A percentile compares a stretch with the other conserved stretches of the same genome.
These are phyloP conservation scores for Philhelius pedissequus DNA, from an alignment of 2,888 invertebrate genomes.

Conservation along the genomic window DNA sequence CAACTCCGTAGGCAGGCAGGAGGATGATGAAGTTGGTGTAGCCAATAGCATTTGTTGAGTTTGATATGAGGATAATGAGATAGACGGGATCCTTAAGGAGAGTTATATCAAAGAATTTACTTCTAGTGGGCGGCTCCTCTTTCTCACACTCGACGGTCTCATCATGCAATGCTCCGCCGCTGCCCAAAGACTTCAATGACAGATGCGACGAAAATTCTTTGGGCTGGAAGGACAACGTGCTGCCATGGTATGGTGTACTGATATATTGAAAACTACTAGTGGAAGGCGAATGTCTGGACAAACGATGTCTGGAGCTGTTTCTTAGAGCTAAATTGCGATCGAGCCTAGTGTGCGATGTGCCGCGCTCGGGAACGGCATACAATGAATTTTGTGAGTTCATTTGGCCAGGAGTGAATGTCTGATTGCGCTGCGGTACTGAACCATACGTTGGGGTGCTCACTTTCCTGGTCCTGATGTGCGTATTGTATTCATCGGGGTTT, in stretches of 20 bases:
- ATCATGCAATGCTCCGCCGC: slow-evolving; percentile 74
- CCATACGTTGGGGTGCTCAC: slow-evolving; percentile 82
- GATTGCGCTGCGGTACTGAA: slow-evolving; percentile 77
- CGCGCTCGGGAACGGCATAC: slow-evolving; percentile 86
- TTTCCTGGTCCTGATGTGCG: slow-evolving; percentile 80
- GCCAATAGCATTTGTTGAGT: slow-evolving; percentile 91
- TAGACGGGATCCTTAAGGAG: slow-evolving; percentile 89
- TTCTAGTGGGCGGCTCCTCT: slow-evolving; percentile 70
- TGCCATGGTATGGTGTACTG: slow-evolving; percentile 91
- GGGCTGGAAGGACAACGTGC: slow-evolving; percentile 88
- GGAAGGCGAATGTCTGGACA: slow-evolving; percentile 86
- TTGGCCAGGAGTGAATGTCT: slow-evolving; percentile 79
- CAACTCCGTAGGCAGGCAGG: slow-evolving; percentile 87
- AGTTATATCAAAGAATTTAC: slow-evolving; percentile 85
- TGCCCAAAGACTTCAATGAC: slow-evolving; percentile 85
- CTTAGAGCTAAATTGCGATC: slow-evolving; percentile 71
- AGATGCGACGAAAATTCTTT: slow-evolving; percentile 89
- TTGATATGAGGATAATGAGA: slow-evolving; percentile 89
- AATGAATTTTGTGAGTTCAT: slow-evolving; percentile 84
- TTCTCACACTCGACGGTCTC: slow-evolving; percentile 72
- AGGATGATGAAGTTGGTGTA: slow-evolving; percentile 92
- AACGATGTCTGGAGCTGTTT: slow-evolving; percentile 78
- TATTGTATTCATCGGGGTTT: slow-evolving; percentile 78
- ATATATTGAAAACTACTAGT: slow-evolving; percentile 91
- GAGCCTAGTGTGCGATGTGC: slow-evolving; percentile 75